These are phyloP conservation scores for Falco novaeseelandiae DNA, from an alignment of 2,797 vertebrate genomes.

Conservation along the genomic window DNA sequence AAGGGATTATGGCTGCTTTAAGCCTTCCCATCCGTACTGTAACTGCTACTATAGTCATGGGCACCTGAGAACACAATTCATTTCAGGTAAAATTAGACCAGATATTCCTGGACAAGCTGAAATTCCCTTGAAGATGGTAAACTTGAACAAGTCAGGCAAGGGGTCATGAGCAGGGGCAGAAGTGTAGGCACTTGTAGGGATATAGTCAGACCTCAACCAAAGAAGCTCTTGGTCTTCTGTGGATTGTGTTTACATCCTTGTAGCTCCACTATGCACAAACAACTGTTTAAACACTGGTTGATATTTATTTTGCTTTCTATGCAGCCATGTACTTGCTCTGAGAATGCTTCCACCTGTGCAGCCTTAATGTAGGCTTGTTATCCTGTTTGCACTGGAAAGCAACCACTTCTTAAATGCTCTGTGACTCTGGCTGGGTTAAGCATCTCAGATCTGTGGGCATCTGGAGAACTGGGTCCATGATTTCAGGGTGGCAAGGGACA, in stretches of 20 bases:
- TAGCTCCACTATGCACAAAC: background rate
- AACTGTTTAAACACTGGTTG: background rate
- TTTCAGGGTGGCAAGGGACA: background rate
- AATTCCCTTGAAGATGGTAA: background rate
- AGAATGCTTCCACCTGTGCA: background rate
- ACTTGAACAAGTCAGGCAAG: background rate
- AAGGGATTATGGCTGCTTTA: background rate
- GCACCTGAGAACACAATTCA: background rate
- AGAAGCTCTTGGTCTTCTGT: background rate
- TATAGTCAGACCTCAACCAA: background rate
- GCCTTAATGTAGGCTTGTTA: background rate
- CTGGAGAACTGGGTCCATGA: background rate
- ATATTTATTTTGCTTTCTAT: background rate
- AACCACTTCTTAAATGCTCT: background rate
- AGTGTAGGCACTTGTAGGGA: background rate
- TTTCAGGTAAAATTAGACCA: background rate
- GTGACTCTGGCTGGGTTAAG: background rate
- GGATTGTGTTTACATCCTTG: background rate
- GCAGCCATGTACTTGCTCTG: background rate
- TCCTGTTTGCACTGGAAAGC: background rate
- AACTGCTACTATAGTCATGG: background rate
- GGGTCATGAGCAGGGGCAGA: background rate
- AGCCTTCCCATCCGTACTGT: background rate
- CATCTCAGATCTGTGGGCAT: background rate
- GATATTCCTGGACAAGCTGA: background rate